phyloP scores from a whole-genome alignment of 2,797 vertebrate species.

The Threskiornis aethiopicus region DNA sequence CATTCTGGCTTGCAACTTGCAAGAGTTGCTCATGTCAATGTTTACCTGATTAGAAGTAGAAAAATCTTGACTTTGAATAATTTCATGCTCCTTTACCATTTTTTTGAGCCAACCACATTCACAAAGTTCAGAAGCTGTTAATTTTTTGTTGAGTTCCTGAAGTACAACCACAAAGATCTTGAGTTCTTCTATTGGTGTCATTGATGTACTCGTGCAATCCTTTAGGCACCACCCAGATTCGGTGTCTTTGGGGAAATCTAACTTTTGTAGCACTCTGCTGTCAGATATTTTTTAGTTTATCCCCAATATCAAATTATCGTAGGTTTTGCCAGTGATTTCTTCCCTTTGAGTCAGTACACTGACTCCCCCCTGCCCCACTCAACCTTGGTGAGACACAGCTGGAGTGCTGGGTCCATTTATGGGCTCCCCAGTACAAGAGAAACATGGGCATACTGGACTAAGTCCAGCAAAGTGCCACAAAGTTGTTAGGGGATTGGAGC shows the following conservation, averaged over 20 bases:
- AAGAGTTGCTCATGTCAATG: neutral
- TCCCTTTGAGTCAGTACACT: neutral
- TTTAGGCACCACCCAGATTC: neutral
- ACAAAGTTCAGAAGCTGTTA: neutral
- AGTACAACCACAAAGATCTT: neutral
- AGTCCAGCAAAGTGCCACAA: neutral
- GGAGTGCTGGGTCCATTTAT: neutral
- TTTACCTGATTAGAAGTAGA: neutral
- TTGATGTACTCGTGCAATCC: neutral
- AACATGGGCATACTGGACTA: neutral
- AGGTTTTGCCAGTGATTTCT: neutral
- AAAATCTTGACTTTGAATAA: neutral
- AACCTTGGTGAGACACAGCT: neutral
- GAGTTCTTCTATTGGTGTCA: neutral
- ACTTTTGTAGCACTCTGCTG: neutral
- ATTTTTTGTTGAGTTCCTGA: neutral
- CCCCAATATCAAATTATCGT: neutral
- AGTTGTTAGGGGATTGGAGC: neutral
- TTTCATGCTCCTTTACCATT: neutral
- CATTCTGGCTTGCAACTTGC: neutral
- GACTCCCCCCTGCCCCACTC: rapidly evolving
- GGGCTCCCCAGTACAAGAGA: neutral
- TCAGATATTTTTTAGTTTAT: neutral
- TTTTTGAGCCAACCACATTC: neutral
- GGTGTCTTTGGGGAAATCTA: neutral